Evolutionary conservation across 2,113 vertebrate species (phyloP).

Genomic region (Microcebus jonahi): DNA sequence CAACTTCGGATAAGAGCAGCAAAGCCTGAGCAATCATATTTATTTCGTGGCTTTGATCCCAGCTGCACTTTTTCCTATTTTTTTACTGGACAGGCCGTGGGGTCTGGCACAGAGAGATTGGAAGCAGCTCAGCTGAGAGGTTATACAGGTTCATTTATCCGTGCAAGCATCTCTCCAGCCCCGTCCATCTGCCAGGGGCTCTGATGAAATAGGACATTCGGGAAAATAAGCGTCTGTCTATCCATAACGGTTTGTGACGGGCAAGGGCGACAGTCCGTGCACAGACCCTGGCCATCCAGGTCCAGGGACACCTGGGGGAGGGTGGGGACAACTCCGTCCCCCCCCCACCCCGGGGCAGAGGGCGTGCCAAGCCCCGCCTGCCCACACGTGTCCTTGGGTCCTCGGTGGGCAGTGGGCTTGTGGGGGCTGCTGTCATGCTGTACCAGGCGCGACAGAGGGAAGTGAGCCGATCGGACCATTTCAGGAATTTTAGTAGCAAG

Average conservation of each 20-base stretch:
- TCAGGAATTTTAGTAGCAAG: not conserved
- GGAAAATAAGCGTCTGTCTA: not conserved
- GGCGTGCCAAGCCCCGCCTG: not conserved
- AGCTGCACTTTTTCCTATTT: not conserved
- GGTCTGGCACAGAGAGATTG: not conserved
- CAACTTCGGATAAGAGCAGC: not conserved
- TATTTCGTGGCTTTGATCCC: not conserved
- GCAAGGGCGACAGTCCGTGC: not conserved
- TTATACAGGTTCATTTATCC: not conserved
- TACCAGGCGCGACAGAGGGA: not conserved
- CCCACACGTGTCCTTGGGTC: not conserved
- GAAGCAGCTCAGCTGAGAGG: not conserved
- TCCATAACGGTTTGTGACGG: not conserved
- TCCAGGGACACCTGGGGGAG: not conserved
- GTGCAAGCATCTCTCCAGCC: not conserved
- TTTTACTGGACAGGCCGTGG: not conserved
- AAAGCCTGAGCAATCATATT: not conserved
- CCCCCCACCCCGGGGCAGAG: not conserved
- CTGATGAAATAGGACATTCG: not conserved
- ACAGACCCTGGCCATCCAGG: not conserved
- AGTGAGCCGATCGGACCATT: not conserved
- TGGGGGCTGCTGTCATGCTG: rapidly evolving
- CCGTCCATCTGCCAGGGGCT: not conserved
- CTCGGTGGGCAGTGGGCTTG: rapidly evolving
- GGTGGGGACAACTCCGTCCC: not conserved